Evolutionary conservation across 2,888 invertebrate genomes (phyloP).

Genomic region (Drosophila paucipuncta): DNA sequence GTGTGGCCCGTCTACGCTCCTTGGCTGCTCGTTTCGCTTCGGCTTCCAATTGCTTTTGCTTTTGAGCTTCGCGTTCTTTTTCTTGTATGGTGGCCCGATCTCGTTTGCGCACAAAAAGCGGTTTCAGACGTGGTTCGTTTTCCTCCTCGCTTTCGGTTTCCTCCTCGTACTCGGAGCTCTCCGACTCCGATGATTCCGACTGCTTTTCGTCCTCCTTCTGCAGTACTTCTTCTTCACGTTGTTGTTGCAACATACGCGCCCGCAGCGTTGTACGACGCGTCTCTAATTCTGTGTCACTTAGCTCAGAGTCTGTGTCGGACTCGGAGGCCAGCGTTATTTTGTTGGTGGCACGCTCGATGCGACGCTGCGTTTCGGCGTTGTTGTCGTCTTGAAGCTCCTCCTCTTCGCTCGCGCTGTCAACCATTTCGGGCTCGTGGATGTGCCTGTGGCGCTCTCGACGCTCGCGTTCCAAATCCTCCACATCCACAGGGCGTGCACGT

Average conservation of each 20-base stretch:
- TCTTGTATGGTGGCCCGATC: constrained; percentile 98
- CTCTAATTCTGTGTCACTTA: constrained; percentile 95
- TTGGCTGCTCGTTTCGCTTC: constrained; percentile 95
- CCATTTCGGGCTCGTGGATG: constrained; percentile 89
- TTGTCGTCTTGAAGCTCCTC: constrained; percentile 81
- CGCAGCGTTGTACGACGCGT: constrained; percentile 90
- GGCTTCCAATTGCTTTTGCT: constrained; percentile 93
- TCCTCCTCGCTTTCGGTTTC: constrained; percentile 96
- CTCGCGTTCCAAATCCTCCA: constrained; percentile 84
- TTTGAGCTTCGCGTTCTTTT: constrained; percentile 94
- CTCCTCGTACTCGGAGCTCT: constrained; percentile 93
- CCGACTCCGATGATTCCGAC: constrained; percentile 89
- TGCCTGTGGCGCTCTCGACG: constrained; percentile 87
- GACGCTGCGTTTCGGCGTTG: constrained; percentile 85
- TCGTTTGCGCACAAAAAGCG: constrained; percentile 96
- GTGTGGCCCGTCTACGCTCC: constrained; percentile 94
- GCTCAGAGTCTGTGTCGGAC: constrained; percentile 92
- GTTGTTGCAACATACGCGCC: constrained; percentile 89
- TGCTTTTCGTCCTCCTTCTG: constrained; percentile 87
- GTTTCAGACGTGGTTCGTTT: constrained; percentile 95
- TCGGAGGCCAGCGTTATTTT: constrained; percentile 84
- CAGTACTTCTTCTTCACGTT: constrained; percentile 89
- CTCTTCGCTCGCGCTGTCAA: constrained; percentile 85
- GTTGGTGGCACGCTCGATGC: constrained; percentile 84
- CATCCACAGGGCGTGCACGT: constrained; percentile 86